These are phyloP conservation scores for Tipula unca DNA, from an alignment of 2,888 invertebrate species.

Conservation along the genomic window DNA sequence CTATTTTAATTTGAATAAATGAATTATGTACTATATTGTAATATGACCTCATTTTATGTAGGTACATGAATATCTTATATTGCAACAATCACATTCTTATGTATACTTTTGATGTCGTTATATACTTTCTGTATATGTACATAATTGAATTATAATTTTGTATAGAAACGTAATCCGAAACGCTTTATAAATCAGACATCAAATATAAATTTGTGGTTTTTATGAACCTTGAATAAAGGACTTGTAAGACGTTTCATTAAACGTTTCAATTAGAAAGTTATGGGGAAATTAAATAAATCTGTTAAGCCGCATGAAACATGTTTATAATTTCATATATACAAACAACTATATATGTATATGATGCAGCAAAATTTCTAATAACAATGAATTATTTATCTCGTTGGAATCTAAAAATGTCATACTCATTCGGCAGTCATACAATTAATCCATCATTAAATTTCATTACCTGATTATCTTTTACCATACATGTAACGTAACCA, in stretches of 20 bases:
- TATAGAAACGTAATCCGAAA: background rate
- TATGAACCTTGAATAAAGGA: background rate
- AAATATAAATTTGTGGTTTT: too few species aligned
- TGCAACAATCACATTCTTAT: background rate
- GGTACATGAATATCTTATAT: background rate
- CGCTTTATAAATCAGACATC: background rate
- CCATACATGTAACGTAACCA: background rate
- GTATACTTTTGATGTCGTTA: background rate
- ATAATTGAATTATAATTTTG: background rate
- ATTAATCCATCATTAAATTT: constrained; percentile 14
- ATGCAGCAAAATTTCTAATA: background rate
- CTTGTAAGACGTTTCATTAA: background rate
- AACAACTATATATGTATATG: background rate
- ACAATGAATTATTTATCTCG: background rate
- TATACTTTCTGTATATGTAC: background rate
- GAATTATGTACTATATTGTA: background rate
- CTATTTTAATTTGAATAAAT: too few species aligned
- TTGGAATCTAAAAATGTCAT: background rate
- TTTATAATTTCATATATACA: background rate
- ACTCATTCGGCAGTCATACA: background rate
- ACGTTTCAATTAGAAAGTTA: background rate
- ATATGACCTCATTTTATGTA: background rate
- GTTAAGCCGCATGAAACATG: background rate
- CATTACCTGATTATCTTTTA: background rate
- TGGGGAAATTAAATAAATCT: background rate